Conservation (phyloP, 2,797 vertebrate species). For the Lycodopsis pacificus region DNA sequence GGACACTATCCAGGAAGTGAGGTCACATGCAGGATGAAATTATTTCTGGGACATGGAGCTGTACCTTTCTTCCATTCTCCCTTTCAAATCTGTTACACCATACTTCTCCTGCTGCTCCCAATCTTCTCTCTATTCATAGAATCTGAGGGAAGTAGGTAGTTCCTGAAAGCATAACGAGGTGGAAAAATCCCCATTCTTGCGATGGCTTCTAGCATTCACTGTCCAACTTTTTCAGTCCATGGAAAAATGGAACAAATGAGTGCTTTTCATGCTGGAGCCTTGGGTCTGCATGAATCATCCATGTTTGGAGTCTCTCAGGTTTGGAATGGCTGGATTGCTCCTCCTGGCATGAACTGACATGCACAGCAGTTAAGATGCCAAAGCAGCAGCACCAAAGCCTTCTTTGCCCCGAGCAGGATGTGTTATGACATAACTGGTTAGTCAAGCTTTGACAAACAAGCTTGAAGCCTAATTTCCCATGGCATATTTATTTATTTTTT, state of each 20-base stretch:
- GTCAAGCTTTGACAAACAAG: constrained; percentile 72
- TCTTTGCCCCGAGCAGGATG: constrained; percentile 61
- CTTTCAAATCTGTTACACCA: constrained; percentile 23
- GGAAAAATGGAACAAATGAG: constrained; percentile 68
- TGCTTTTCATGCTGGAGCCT: constrained; percentile 57
- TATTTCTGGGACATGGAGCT: constrained; percentile 24
- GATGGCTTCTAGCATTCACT: constrained; percentile 54
- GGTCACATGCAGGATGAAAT: constrained; percentile 40
- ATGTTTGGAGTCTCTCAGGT: constrained; percentile 63
- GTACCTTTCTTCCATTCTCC: constrained; percentile 22
- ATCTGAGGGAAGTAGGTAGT: constrained; percentile 48
- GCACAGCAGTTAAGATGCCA: constrained; percentile 58
- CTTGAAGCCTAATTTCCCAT: constrained; percentile 64
- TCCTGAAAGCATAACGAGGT: constrained; percentile 56
- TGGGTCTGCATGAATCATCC: constrained; percentile 69
- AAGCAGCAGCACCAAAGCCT: constrained; percentile 54
- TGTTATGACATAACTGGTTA: constrained; percentile 74
- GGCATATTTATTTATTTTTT: constrained; percentile 47
- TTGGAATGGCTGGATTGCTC: constrained; percentile 55
- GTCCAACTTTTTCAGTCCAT: constrained; percentile 56
- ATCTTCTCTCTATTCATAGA: constrained; percentile 56
- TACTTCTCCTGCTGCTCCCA: constrained; percentile 24
- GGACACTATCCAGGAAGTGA: constrained; percentile 63
- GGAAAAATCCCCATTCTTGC: constrained; percentile 54
- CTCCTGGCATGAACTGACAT: constrained; percentile 61